Evolutionary conservation across 2,888 invertebrate genomes (phyloP).

Genomic region (Nasonia oneida): DNA sequence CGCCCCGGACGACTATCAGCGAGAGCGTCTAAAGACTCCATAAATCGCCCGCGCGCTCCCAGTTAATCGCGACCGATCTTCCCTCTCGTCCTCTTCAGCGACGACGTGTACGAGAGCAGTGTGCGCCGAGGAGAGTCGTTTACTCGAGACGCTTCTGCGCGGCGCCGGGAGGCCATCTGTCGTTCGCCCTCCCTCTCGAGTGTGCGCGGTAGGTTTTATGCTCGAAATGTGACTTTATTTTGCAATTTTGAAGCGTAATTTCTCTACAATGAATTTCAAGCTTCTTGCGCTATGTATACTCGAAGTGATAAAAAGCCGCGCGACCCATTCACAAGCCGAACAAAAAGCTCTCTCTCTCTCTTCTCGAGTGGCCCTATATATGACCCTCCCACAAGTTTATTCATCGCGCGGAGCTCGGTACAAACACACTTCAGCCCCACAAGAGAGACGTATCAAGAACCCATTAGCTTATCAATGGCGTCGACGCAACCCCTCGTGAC

Average conservation of each 20-base stretch:
- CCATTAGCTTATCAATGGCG: constrained; percentile 76
- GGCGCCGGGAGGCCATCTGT: constrained; percentile 28
- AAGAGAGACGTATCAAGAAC: constrained; percentile 65
- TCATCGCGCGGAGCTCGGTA: background rate
- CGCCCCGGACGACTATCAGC: constrained; percentile 51
- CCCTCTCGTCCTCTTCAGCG: constrained; percentile 4
- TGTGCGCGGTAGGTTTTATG: background rate
- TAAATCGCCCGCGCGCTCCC: constrained; percentile 50
- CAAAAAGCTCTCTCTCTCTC: background rate
- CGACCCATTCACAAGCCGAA: background rate
- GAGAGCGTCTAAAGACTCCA: constrained; percentile 53
- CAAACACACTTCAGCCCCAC: background rate
- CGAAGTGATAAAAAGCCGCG: background rate
- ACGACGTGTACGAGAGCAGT: background rate
- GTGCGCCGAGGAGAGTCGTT: background rate
- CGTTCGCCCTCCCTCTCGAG: background rate
- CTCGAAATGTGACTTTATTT: constrained; percentile 8
- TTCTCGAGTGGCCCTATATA: background rate
- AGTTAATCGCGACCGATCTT: constrained; percentile 53
- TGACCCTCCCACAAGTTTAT: constrained; percentile 13
- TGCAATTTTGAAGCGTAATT: too few species aligned
- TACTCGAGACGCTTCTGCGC: constrained; percentile 12
- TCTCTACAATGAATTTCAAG: too few species aligned
- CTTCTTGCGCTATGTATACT: background rate
- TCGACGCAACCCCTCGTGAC: constrained; percentile 65